Evolutionary conservation across 2,797 vertebrate genomes (phyloP).

Genomic region (Amazona finschi): DNA sequence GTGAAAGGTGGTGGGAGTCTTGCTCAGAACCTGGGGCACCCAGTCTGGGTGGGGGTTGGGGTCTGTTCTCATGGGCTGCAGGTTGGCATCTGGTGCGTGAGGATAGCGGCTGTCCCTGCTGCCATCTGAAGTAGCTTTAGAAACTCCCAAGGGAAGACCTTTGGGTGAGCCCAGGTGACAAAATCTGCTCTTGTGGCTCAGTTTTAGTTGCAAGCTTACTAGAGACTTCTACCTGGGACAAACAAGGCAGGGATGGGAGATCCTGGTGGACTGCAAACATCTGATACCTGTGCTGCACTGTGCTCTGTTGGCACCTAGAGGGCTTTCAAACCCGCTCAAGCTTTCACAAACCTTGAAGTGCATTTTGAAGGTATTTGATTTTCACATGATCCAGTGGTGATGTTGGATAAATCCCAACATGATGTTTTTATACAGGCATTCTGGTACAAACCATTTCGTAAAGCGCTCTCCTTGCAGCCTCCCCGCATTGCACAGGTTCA

Average conservation of each 20-base stretch:
- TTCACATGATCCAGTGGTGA: neutral
- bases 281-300: accelerated
- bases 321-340: neutral
- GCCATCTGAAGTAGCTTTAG: neutral
- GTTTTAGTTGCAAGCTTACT: neutral
- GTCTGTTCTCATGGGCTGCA: neutral
- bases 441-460: neutral
- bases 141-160: neutral
- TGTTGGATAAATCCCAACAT: neutral
- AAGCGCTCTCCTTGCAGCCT: neutral
- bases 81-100: neutral
- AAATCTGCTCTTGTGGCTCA: neutral
- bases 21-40: accelerated
- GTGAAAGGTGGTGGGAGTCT: neutral
- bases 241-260: neutral
- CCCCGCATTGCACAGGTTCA: neutral
- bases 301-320: neutral
- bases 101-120: neutral
- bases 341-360: neutral
- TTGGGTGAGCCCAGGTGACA: neutral
- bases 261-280: accelerated
- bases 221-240: neutral
- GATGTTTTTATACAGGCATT: neutral
- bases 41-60: neutral
- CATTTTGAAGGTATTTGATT: neutral